Conservation (phyloP, 2,797 vertebrate genomes). For the Etheostoma perlongum region DNA sequence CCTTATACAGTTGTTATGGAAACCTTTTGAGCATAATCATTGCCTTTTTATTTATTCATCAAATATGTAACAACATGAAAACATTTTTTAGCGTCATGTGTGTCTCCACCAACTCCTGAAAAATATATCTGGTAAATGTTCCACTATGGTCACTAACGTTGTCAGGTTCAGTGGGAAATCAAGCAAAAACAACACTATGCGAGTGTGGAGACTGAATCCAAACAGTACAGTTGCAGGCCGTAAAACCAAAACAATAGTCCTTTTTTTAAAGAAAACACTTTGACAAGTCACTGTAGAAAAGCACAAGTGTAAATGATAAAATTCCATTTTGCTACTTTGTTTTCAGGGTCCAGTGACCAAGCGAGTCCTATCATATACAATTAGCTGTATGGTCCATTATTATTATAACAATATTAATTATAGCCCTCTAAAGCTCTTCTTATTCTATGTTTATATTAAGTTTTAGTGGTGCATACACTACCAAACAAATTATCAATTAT, state of each 20-base stretch:
- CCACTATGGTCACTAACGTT: neutral
- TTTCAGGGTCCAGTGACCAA: neutral
- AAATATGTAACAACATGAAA: neutral
- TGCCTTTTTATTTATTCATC: neutral
- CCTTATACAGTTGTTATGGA: neutral
- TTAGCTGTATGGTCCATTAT: neutral
- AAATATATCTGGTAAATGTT: neutral
- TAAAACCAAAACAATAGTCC: neutral
- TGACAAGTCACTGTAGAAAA: neutral
- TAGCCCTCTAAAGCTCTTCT: neutral
- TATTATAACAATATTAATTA: neutral
- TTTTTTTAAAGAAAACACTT: neutral
- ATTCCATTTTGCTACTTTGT: neutral
- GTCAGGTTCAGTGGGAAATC: no score
- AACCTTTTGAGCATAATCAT: neutral
- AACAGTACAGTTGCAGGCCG: neutral
- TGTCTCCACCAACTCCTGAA: no score
- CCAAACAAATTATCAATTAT: constrained; percentile 11
- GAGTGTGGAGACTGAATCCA: neutral
- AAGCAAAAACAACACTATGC: neutral
- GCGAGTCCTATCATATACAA: neutral
- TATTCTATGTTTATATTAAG: neutral
- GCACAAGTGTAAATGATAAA: neutral
- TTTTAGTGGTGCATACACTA: neutral
- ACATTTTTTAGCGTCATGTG: neutral